A percentile compares a stretch with the other conserved stretches of the same genome.
Conservation (phyloP, 2,113 vertebrate genomes). For the Echinops telfairi region DNA sequence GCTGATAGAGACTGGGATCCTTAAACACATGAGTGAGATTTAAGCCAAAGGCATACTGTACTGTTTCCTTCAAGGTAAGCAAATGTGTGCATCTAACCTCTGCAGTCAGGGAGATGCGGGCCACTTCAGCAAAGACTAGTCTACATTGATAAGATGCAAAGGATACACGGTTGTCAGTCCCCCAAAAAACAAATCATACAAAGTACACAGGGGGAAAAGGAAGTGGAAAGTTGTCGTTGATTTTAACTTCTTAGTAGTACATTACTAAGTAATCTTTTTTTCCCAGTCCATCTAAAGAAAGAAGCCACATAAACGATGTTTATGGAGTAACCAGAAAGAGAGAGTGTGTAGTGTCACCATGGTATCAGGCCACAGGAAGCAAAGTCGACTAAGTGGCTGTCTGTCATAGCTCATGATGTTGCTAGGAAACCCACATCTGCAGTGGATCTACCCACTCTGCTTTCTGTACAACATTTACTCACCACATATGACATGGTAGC, state of each 20-base stretch:
- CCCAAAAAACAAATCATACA: conserved; percentile 65
- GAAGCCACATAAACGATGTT: conserved; percentile 58
- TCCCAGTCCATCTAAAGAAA: conserved; percentile 63
- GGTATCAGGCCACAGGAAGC: conserved; percentile 79
- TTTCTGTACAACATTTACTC: conserved; percentile 77
- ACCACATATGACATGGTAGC: conserved; percentile 64
- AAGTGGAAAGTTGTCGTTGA: conserved; percentile 54
- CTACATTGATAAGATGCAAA: conserved; percentile 36
- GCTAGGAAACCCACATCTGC: conserved; percentile 79
- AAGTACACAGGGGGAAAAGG: conserved; percentile 56
- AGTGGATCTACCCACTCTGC: conserved; percentile 74
- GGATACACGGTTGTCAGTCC: conserved; percentile 39
- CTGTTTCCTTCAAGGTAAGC: conserved; percentile 4
- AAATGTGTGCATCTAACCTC: not conserved
- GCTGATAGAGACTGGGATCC: not conserved
- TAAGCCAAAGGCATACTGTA: conserved; percentile 33
- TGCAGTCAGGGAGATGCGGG: conserved; percentile 6
- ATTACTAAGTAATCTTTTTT: conserved; percentile 73
- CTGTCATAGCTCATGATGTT: conserved; percentile 75
- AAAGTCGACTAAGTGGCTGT: conserved; percentile 76
- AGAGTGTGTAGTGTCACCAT: conserved; percentile 80
- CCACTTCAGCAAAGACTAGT: conserved; percentile 53
- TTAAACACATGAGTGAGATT: not conserved
- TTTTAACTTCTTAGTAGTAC: conserved; percentile 70
- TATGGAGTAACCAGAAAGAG: conserved; percentile 61